Evolutionary conservation across 2,113 vertebrate genomes (phyloP).

Genomic region (Phaethornis superciliosus): DNA sequence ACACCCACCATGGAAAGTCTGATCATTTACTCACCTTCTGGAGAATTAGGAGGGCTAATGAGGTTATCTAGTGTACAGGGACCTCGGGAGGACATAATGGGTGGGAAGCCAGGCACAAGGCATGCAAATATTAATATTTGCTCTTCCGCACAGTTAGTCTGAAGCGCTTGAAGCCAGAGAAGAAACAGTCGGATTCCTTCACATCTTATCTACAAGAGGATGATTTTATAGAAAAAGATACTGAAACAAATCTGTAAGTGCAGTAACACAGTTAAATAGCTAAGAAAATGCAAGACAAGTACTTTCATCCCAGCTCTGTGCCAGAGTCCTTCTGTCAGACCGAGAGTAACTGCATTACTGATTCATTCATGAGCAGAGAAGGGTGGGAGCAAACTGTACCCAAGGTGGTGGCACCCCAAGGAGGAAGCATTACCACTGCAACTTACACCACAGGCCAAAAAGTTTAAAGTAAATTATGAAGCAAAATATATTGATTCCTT

Average conservation of each 20-base stretch:
- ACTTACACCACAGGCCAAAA: background rate
- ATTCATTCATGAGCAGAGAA: background rate
- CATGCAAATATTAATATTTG: constrained; percentile 95
- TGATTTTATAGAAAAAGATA: background rate
- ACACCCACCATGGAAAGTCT: background rate
- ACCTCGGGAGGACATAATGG: constrained; percentile 85
- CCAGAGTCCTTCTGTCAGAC: background rate
- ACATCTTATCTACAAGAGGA: constrained; percentile 86
- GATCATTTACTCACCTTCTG: constrained; percentile 83
- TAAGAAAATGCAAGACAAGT: background rate
- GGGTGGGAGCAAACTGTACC: background rate
- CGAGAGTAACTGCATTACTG: background rate
- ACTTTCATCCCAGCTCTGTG: too few relatives aligned
- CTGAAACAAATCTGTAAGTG: background rate
- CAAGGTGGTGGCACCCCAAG: background rate
- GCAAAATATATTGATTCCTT: background rate
- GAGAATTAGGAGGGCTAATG: constrained; percentile 82
- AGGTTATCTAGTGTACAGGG: constrained; percentile 95
- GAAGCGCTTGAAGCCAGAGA: constrained; percentile 96
- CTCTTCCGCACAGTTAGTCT: constrained; percentile 93
- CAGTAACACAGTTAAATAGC: background rate
- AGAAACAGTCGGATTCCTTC: constrained; percentile 97
- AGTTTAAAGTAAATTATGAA: background rate
- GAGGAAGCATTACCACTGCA: background rate
- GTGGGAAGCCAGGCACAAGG: constrained; percentile 95